phyloP scores from a whole-genome alignment of 2,113 vertebrate species.

The Casuarius casuarius region DNA sequence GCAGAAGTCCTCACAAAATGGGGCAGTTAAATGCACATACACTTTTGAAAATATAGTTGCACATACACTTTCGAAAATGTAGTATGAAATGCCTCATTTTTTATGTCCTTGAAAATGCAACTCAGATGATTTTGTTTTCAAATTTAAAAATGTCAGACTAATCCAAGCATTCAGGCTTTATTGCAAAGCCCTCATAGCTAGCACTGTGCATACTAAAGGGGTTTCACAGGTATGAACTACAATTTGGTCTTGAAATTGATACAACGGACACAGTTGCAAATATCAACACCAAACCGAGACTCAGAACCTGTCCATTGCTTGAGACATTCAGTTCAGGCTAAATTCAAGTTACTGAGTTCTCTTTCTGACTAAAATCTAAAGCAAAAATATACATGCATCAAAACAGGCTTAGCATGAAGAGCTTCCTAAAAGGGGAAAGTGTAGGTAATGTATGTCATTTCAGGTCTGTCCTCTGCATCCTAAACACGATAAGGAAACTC shows the following conservation, averaged over 20 bases:
- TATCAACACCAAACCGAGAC: not conserved
- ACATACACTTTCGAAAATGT: not conserved
- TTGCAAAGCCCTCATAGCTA: not conserved
- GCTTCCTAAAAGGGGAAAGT: not conserved
- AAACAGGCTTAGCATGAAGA: not conserved
- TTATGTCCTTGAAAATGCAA: not conserved
- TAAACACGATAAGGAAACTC: not conserved
- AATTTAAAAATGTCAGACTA: not conserved
- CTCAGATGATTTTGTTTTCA: not conserved
- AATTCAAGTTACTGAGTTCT: not conserved
- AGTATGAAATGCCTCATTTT: not conserved
- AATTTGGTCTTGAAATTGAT: not conserved
- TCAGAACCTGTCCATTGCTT: not conserved
- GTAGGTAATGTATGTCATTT: not conserved
- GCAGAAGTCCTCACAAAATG: not conserved
- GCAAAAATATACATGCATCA: not conserved
- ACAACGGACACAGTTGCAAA: not conserved
- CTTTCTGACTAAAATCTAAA: not conserved
- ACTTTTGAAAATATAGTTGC: not conserved
- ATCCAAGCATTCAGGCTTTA: not conserved
- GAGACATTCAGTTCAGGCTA: not conserved
- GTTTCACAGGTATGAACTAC: not conserved
- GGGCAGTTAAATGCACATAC: not conserved
- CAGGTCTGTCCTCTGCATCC: not conserved
- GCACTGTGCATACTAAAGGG: not conserved